A percentile compares a stretch with the other conserved stretches of the same genome.
Evolutionary conservation across 2,888 invertebrate genomes (phyloP).

Genomic region (Stenodera caucasica): DNA sequence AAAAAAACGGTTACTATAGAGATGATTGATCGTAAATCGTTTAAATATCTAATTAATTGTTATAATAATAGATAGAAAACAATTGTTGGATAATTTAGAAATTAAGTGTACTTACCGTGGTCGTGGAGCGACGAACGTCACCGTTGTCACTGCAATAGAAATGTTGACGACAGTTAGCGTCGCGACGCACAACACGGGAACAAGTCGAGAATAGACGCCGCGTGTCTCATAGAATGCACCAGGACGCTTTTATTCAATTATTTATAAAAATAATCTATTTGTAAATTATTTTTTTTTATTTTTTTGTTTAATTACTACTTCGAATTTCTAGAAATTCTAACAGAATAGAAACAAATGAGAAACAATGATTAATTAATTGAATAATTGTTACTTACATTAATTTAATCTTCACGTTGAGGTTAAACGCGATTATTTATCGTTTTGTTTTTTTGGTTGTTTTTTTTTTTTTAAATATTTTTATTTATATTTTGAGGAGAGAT

Average conservation of each 20-base stretch:
- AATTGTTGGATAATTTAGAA: neutral
- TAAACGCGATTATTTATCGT: conserved; percentile 32
- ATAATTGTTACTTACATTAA: conserved; percentile 13
- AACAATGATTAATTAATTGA: too few relatives aligned
- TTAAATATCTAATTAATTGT: too few relatives aligned
- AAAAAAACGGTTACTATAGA: too few relatives aligned
- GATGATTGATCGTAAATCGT: too few relatives aligned
- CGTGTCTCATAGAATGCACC: conserved; percentile 31
- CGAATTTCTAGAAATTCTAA: too few relatives aligned
- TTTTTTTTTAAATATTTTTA: neutral
- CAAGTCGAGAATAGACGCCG: conserved; percentile 27
- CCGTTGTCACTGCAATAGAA: conserved; percentile 21
- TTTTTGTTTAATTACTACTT: too few relatives aligned
- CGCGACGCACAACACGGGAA: conserved; percentile 24
- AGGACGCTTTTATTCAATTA: conserved; percentile 12
- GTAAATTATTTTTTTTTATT: too few relatives aligned
- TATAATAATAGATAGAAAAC: neutral
- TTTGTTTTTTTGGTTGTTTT: neutral
- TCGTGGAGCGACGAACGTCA: conserved; percentile 27
- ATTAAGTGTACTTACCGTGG: conserved; percentile 40
- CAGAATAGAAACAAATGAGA: too few relatives aligned
- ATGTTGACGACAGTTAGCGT: conserved; percentile 25
- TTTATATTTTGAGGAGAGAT: conserved; percentile 30
- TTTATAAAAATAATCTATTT: neutral
- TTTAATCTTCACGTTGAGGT: conserved; percentile 29